These are phyloP conservation scores for Cerastis leucographa DNA, from an alignment of 2,888 invertebrate genomes.

Conservation along the genomic window DNA sequence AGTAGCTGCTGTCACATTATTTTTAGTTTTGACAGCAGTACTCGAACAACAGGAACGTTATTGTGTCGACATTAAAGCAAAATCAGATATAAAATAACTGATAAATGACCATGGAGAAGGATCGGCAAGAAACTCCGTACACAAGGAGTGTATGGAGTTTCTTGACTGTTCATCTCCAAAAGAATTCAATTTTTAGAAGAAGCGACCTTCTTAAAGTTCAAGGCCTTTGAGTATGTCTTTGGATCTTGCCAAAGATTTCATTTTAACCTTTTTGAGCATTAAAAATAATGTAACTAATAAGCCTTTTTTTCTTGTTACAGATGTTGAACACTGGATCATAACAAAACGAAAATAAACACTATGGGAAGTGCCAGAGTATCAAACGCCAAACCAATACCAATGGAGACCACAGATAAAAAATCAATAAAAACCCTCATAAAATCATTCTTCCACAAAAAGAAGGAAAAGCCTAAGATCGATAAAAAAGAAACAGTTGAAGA, in stretches of 20 bases:
- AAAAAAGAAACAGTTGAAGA: slow-evolving; percentile 39
- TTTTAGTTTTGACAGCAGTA: background rate
- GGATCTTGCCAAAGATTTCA: background rate
- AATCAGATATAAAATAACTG: too few relatives aligned
- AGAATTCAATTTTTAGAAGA: background rate
- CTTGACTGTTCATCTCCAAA: background rate
- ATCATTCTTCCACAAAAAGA: slow-evolving; percentile 66
- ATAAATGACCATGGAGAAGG: background rate
- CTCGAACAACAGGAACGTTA: background rate
- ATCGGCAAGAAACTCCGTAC: too few relatives aligned
- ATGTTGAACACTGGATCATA: slow-evolving; percentile 34
- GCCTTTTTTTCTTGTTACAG: slow-evolving; percentile 54
- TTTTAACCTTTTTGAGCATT: background rate
- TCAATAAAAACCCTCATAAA: slow-evolving; percentile 73
- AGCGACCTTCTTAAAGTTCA: background rate
- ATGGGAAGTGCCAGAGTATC: slow-evolving; percentile 80
- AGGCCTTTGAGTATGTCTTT: background rate
- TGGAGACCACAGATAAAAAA: slow-evolving; percentile 79
- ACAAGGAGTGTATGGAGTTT: background rate
- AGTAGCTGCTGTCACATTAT: background rate
- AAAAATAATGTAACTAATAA: background rate
- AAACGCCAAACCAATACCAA: slow-evolving; percentile 73
- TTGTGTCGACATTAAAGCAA: too few relatives aligned
- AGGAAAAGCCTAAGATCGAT: slow-evolving; percentile 69
- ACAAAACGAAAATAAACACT: slow-evolving; percentile 56